A percentile compares a stretch with the other conserved stretches of the same genome.
Conservation (phyloP, 1,140 invertebrate genomes). For the Drosophila lacertosa region DNA sequence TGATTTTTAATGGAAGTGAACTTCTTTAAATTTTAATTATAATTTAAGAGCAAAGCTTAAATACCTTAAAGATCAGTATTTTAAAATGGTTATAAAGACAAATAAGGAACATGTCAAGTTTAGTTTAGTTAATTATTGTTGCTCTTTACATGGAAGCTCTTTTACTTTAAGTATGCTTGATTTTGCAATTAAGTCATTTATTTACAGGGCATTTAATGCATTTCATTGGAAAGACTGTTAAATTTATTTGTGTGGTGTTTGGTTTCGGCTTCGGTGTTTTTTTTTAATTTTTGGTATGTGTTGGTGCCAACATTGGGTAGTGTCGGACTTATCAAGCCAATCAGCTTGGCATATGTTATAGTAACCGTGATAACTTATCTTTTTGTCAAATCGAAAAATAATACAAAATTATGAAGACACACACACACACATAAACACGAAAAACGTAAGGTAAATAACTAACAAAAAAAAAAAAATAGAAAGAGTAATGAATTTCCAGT, state of each 20-base stretch:
- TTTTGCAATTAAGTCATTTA: not conserved
- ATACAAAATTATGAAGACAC: slow-evolving; percentile 44
- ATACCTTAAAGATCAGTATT: too few relatives aligned
- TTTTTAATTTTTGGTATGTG: slow-evolving; percentile 15
- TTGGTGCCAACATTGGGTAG: slow-evolving; percentile 16
- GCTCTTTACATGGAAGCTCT: too few relatives aligned
- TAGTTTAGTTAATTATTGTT: too few relatives aligned
- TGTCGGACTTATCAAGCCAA: slow-evolving; percentile 47
- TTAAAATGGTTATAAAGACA: too few relatives aligned
- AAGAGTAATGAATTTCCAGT: slow-evolving; percentile 3
- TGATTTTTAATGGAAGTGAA: too few relatives aligned
- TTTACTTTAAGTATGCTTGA: too few relatives aligned
- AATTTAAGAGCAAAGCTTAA: too few relatives aligned
- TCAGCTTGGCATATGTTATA: slow-evolving; percentile 53
- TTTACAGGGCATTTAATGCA: slow-evolving; percentile 12
- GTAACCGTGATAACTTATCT: slow-evolving; percentile 43
- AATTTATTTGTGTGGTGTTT: not conserved
- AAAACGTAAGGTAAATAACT: not conserved
- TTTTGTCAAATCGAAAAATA: slow-evolving; percentile 49
- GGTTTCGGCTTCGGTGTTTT: slow-evolving; percentile 13
- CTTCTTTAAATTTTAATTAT: too few relatives aligned
- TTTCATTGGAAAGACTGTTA: not conserved
- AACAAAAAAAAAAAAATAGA: slow-evolving; percentile 6
- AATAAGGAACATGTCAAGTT: too few relatives aligned
- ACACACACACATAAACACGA: slow-evolving; percentile 18